Base-by-base conservation (phyloP, 2,113 vertebrate genomes). In the Panurus biarmicus region DNA sequence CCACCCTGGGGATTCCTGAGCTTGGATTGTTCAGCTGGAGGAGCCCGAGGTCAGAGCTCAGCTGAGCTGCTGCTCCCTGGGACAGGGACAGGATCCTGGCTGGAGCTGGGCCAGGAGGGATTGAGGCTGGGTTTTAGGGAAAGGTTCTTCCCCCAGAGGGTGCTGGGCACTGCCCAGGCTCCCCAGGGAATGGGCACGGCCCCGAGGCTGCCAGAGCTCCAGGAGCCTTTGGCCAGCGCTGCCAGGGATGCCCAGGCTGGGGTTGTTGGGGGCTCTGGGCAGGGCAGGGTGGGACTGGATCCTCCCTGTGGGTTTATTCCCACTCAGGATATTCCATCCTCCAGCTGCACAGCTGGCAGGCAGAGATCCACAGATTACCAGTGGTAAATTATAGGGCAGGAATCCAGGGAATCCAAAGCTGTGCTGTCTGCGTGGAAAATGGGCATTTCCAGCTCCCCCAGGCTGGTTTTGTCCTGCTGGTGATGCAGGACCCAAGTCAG, bases 261-360 rank as follows among this genome's bases (percentile, higher is more conserved):
- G 24, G 1, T 6, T 71, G 45, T 0, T 48, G 74, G 56, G 38
- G 28, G 3, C 5, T 2, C 64, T 45, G 62, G 26, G 42, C 29
- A 60, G 31, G 53, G 51, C 20, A 33, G 73, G 35, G 0, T 6
- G 8, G 48, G 0, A 17, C 17, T 38, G 33, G n/a, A 0, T 9
- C 2, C 2, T 58, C 14, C 65, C 3, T 36, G 31, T 0, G 44
- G 51, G 12, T 51, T 7, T 1, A 1, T 73, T 42, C 66, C 66
- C 1, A 2, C 47, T 16, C 44, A 24, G 44, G 17, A 44, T 5
- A 33, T 72, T 44, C 31, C 73, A 6, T 29, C n/a, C 42, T 65
- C n/a, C 33, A 48, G 58, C 79, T 48, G 50, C 69, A 42, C 0
- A 7, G 31, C 47, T 81, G 61, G 9, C n/a, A 35, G 19, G 13